Percentiles rank a stretch among this genome's conserved stretches.
Evolutionary conservation across 92 coral and sea anemone genomes (phyloP).

Genomic region (Palythoa grandis): DNA sequence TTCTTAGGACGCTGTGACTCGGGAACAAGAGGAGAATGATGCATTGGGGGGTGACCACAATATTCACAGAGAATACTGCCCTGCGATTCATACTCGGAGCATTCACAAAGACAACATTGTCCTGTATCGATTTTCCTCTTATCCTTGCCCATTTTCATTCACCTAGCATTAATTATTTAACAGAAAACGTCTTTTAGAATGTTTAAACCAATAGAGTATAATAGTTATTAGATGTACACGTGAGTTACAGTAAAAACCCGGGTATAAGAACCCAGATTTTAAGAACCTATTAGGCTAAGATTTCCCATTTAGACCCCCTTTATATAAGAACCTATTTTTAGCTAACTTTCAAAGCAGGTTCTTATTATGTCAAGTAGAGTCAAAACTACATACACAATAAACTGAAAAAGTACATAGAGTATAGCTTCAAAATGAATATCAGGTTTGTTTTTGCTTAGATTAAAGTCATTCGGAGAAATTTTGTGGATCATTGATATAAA

Average conservation of each 20-base stretch:
- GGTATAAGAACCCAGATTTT: no score
- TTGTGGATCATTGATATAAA: neutral
- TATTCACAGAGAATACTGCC: slow-evolving; percentile 37
- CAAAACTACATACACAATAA: neutral
- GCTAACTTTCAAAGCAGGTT: slow-evolving; percentile 10
- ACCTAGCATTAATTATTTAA: neutral
- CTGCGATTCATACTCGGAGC: slow-evolving; percentile 31
- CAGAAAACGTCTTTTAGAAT: neutral
- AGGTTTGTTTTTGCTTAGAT: neutral
- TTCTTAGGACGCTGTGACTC: neutral
- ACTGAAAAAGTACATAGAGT: neutral
- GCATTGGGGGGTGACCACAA: slow-evolving; percentile 45
- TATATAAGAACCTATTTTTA: neutral
- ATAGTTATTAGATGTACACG: neutral
- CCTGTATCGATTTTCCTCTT: slow-evolving; percentile 31
- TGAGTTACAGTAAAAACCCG: no score
- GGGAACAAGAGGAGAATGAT: slow-evolving; percentile 25
- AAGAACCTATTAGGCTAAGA: neutral
- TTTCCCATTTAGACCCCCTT: neutral
- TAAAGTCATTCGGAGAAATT: neutral
- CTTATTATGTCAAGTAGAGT: slow-evolving; percentile 2
- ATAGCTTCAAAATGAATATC: neutral
- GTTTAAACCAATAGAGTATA: neutral
- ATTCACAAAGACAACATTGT: slow-evolving; percentile 30
- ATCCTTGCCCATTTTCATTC: slow-evolving; percentile 42